A percentile compares a stretch with the other conserved stretches of the same genome.
These are phyloP conservation scores for Paracanthobrama guichenoti DNA, from an alignment of 2,113 vertebrate genomes.

Conservation along the genomic window DNA sequence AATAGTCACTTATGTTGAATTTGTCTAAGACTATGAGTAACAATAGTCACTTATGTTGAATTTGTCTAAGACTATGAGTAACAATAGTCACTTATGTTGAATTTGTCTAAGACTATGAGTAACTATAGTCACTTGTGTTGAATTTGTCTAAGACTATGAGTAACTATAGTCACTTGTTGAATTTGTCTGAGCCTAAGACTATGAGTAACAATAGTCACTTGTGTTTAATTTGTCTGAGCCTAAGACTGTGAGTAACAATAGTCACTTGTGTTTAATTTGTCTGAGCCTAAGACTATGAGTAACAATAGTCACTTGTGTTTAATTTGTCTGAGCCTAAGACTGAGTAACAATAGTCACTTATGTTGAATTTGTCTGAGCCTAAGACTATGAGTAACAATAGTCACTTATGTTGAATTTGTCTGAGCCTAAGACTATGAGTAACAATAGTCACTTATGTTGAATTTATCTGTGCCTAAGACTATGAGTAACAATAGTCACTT, in stretches of 20 bases:
- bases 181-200: background rate
- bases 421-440: background rate
- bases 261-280: background rate
- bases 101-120: background rate
- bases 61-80: background rate
- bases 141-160: background rate
- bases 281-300: background rate
- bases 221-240: background rate
- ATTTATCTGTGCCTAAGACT: background rate
- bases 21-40: background rate
- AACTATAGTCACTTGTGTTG: background rate
- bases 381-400: background rate
- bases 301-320: background rate
- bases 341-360: background rate
- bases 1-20: background rate
- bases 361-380: background rate
- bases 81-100: background rate
- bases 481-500: background rate
- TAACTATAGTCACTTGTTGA: background rate
- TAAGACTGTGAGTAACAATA: background rate
- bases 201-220: background rate
- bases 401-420: background rate
- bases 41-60: background rate
- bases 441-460: background rate
- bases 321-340: background rate